Percentiles rank a stretch among this genome's conserved stretches.
These are phyloP conservation scores for Oryzias javanicus DNA, from an alignment of 2,113 vertebrate species.

Conservation along the genomic window DNA sequence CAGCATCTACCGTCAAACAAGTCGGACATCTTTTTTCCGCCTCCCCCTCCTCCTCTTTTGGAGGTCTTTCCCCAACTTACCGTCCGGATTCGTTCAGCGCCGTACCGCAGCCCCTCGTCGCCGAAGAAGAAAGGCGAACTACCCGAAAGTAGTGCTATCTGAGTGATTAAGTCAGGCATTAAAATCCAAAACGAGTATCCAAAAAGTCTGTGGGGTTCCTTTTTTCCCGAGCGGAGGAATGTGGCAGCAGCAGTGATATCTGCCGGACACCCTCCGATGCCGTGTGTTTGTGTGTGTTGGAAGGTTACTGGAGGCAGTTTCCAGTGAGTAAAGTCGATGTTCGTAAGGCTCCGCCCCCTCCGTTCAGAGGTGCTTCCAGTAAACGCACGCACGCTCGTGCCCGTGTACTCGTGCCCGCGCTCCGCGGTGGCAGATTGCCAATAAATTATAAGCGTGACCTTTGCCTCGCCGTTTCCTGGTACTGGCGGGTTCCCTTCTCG, in stretches of 20 bases:
- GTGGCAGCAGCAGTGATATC: slow-evolving; percentile 23
- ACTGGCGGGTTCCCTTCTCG: slow-evolving; percentile 70
- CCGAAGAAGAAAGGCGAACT: slow-evolving; percentile 58
- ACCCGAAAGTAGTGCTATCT: slow-evolving; percentile 73
- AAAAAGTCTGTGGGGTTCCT: slow-evolving; percentile 22
- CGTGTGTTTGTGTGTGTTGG: slow-evolving; percentile 39
- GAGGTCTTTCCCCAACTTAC: slow-evolving; percentile 51
- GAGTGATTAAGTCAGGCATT: slow-evolving; percentile 71
- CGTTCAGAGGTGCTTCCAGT: slow-evolving; percentile 70
- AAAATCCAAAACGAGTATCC: slow-evolving; percentile 61
- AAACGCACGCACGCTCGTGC: slow-evolving; percentile 60
- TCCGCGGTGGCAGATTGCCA: slow-evolving; percentile 69
- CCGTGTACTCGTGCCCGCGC: slow-evolving; percentile 47
- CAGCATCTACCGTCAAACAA: background rate
- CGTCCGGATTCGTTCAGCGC: slow-evolving; percentile 53
- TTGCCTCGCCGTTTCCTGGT: slow-evolving; percentile 82
- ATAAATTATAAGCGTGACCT: slow-evolving; percentile 78
- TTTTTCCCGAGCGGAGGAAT: slow-evolving; percentile 56
- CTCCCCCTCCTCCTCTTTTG: background rate
- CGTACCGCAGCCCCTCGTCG: slow-evolving; percentile 52
- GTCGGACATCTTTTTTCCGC: background rate
- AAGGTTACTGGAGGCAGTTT: slow-evolving; percentile 70
- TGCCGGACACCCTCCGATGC: slow-evolving; percentile 25
- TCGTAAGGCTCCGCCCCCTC: slow-evolving; percentile 77
- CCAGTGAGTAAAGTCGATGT: slow-evolving; percentile 67